Conservation (phyloP, 2,797 vertebrate genomes). For the Nannoperca australis region DNA sequence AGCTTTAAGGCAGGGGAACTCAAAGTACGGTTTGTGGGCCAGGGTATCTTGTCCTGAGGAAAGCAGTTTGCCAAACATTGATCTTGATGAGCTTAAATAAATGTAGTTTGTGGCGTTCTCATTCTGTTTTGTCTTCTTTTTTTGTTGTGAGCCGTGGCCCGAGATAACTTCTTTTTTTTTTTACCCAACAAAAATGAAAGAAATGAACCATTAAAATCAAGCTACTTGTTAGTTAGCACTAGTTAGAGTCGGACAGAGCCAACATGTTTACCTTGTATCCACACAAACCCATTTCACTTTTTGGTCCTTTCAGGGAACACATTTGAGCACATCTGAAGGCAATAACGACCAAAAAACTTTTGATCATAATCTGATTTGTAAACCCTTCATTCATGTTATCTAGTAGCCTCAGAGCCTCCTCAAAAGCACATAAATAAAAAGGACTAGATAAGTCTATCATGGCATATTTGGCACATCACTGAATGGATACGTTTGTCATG, state of each 20-base stretch:
- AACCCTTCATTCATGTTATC: background rate
- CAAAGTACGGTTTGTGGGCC: background rate
- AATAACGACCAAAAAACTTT: conserved; percentile 3
- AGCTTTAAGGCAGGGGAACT: background rate
- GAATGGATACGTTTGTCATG: background rate
- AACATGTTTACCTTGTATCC: background rate
- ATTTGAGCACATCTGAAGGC: background rate
- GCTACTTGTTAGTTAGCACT: no score
- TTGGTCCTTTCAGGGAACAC: background rate
- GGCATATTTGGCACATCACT: conserved; percentile 1
- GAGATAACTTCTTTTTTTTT: background rate
- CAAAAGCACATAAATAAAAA: conserved; percentile 1
- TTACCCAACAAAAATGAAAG: background rate
- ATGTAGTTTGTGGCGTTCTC: background rate
- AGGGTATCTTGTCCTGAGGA: background rate
- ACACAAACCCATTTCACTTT: background rate
- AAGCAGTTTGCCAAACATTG: background rate
- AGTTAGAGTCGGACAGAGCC: no score
- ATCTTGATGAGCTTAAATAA: conserved; percentile 8
- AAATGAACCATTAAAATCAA: background rate
- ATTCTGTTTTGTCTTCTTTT: background rate
- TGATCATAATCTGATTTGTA: background rate
- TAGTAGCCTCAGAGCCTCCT: background rate
- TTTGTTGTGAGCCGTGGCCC: no score
- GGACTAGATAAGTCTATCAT: background rate